Evolutionary conservation across 2,113 vertebrate species (phyloP), one percentile per base, ranked within the genome.

Genomic region (Dicerorhinus sumatrensis): DNA sequence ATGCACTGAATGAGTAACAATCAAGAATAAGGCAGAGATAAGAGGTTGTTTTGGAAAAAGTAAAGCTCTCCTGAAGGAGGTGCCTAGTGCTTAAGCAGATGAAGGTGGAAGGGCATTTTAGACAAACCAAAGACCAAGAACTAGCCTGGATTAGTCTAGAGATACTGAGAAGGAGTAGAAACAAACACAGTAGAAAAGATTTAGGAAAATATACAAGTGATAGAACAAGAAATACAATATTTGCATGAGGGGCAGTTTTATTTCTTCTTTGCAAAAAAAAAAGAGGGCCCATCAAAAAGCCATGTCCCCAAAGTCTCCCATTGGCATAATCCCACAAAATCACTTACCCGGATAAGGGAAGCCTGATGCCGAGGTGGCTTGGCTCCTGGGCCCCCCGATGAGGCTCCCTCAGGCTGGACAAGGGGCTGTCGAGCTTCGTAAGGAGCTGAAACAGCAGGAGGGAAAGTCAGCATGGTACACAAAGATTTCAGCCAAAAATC

Each of bases 271-370:
- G 25, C 1, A 86, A 48, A 72, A 73, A 91, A 82, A 89, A 42
- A 69, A 62, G 18, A 62, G 18, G 5, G 13, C 9, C 42, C 31
- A 70, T 89, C 69, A 93, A 93, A 82, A 96, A 89, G 60, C 29
- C 31, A 46, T 2, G 51, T 79, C 75, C 42, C 73, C 46, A 72
- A 97, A 94, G n/a, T 91, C 54, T 75, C 29, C 97, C 77, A 79
- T 3, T 65, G 36, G 6, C 18, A 76, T 29, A 86, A 70, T 3
- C 72, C 51, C 42, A 86, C 4, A 21, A 6, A 77, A 70, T 82
- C 89, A 86, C 95, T 99, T 99, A 99, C 99, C 99, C 97, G 98
- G 97, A 98, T 98, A 96, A 99, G 97, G 89, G 99, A 96, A 58
- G 99, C 98, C 96, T 98, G 99, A 54, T 98, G 97, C 25, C 98